Percentiles rank a stretch among this genome's conserved stretches.
phyloP scores from a whole-genome alignment of 2,888 invertebrate genomes.

The Acanthosepion pharaonis region DNA sequence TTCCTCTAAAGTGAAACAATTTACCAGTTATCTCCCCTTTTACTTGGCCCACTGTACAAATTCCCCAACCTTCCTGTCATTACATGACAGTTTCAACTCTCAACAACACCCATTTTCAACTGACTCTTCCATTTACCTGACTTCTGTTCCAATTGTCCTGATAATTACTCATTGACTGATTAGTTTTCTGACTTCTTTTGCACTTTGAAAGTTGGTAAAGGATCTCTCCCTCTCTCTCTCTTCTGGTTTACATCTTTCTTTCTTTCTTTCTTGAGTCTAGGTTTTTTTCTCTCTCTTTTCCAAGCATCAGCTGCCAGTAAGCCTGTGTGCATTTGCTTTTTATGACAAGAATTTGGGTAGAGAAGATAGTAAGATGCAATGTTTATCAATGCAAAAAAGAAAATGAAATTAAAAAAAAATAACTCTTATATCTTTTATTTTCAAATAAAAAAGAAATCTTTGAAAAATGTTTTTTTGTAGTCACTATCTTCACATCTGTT shows the following conservation, averaged over 20 bases:
- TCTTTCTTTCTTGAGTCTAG: not conserved
- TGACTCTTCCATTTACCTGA: not conserved
- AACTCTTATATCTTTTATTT: not conserved
- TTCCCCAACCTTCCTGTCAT: not conserved
- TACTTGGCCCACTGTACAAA: not conserved
- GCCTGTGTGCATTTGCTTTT: not conserved
- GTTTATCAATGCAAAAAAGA: not conserved
- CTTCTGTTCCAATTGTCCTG: not conserved
- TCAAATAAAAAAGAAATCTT: not conserved
- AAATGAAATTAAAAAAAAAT: not conserved
- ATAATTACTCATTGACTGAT: not conserved
- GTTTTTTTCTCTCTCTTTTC: not conserved
- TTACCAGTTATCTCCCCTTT: not conserved
- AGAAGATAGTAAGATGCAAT: not conserved
- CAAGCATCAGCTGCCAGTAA: not conserved
- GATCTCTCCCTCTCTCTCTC: not conserved
- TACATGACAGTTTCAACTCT: not conserved
- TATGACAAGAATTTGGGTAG: not conserved
- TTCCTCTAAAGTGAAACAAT: not conserved
- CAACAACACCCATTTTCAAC: too few relatives aligned
- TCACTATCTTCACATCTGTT: constrained; percentile 33
- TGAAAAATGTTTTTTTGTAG: not conserved
- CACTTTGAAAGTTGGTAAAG: not conserved
- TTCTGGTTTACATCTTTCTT: not conserved
- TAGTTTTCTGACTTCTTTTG: not conserved